phyloP scores from a whole-genome alignment of 2,888 invertebrate species.

The Callosobruchus maculatus region DNA sequence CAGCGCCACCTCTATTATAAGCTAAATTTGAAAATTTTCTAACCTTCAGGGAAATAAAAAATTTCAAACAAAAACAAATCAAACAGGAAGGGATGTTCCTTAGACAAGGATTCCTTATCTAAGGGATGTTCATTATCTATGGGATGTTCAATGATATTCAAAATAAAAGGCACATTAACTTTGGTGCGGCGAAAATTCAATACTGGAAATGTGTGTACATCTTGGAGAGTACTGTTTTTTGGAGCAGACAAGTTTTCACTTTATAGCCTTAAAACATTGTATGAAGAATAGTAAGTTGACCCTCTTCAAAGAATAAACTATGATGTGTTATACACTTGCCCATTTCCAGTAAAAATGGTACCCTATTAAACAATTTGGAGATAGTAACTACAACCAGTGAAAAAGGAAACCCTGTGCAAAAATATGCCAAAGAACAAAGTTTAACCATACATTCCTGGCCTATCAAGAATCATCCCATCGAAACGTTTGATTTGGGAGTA shows the following conservation, averaged over 20 bases:
- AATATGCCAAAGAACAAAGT: conserved; percentile 62
- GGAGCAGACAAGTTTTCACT: conserved; percentile 82
- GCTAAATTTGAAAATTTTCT: too few relatives aligned
- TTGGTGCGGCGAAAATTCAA: background rate
- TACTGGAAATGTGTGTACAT: conserved; percentile 7
- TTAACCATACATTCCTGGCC: conserved; percentile 54
- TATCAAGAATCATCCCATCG: conserved; percentile 34
- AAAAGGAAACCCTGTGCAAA: conserved; percentile 61
- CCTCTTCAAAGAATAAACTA: background rate
- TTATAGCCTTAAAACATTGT: conserved; percentile 66
- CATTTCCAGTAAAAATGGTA: conserved; percentile 55
- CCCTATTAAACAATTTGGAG: conserved; percentile 57
- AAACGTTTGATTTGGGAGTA: conserved; percentile 76
- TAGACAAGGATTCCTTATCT: too few relatives aligned
- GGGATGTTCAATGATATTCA: background rate
- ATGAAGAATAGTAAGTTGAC: conserved; percentile 61
- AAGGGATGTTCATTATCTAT: too few relatives aligned
- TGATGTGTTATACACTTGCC: background rate
- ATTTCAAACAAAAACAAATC: too few relatives aligned
- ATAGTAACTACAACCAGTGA: conserved; percentile 67
- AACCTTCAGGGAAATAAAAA: too few relatives aligned
- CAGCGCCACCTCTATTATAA: too few relatives aligned
- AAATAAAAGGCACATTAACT: background rate
- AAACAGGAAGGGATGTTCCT: too few relatives aligned
- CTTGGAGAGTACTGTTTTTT: conserved; percentile 74